Evolutionary conservation across 2,888 invertebrate species (phyloP), one percentile per base, ranked within the genome.

Genomic region (Tricholauxania praeusta): DNA sequence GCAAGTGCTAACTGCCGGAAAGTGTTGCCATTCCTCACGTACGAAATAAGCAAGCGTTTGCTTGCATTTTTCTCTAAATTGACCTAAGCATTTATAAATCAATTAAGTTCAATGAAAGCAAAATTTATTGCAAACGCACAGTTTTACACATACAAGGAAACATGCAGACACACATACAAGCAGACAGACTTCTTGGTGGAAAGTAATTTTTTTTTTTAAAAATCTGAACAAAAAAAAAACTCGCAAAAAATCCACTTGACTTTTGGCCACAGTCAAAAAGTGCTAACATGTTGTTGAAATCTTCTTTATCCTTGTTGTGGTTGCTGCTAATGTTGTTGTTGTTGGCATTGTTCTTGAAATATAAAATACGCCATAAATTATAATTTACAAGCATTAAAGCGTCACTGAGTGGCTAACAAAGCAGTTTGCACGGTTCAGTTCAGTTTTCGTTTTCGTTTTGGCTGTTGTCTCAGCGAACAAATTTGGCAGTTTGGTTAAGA

Each of bases 11-110:
- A 48, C 57, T 7, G 12, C 48, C 39, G 8, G 8, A 39, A 39
- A 60, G 59, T 6, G 49, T 39, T 67, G 57, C 67, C 67, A 67
- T 48, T 22, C 39, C 48, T 49, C n/a, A 14, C n/a, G 62, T 47
- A 22, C 19, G 22, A 28, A 64, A 22, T 2, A 64, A 19, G 6
- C 28, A 55, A 66, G n/a, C 19, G 15, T n/a, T 49, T 17, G n/a
- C 17, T 12, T n/a, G 15, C 0, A 60, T 17, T 52, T 28, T 69
- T 69, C 60, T n/a, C 17, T 39, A 69, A 76, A 76, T 76, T 72
- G 74, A 74, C 74, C 76, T 53, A 72, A 76, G 68, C 76, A 72
- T 76, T 76, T 76, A 76, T 74, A 76, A 76, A 76, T 76, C 76
- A 76, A 76, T 76, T 76, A 76, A 74, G 72, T 71, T 76, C 69